Evolutionary conservation across 2,888 invertebrate genomes (phyloP), one percentile per base, ranked within the genome.

Genomic region (Bhutanitis thaidina): DNA sequence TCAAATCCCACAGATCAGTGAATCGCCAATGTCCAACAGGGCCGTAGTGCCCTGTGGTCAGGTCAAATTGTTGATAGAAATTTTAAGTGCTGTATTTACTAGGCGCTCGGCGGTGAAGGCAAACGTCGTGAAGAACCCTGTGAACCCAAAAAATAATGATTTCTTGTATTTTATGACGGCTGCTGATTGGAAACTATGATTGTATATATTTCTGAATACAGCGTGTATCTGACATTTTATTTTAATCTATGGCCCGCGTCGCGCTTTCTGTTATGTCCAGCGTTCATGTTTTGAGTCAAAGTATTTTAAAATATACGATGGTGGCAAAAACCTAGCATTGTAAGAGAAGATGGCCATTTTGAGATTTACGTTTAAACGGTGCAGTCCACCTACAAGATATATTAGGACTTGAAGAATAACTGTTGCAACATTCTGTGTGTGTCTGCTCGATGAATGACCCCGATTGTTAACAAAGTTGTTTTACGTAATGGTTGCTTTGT

Each of bases 291-390:
- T 60, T 67, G 69, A 52, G 51, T 46, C 46, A 67, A 74, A 76
- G 72, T 71, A 69, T 71, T 77, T 71, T 73, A 60, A 60, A 66
- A 59, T 63, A 63, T 70, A 67, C 67, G 75, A 66, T 71, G 61
- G 66, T 65, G 65, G 75, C 74, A 80, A 80, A 80, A 80, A 79
- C 73, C 62, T 56, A 53, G 62, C 64, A 58, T 59, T 65, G 64
- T 61, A 54, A 53, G 49, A 53, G 49, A 49, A 55, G 55, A 49
- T 47, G 51, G 32, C 54, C 55, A 61, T 61, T 62, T 56, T 60
- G 52, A 54, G 54, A 53, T 54, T 57, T 60, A 57, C 43, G 55
- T 52, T 37, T n/a, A n/a, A n/a, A n/a, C n/a, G n/a, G n/a, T n/a
- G 37, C 45, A 35, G 13, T 20, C 37, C 47, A 52, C 48, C 51